Evolutionary conservation across 2,888 invertebrate genomes (phyloP), one percentile per base, ranked within the genome.

Genomic region (Anorthoa munda): DNA sequence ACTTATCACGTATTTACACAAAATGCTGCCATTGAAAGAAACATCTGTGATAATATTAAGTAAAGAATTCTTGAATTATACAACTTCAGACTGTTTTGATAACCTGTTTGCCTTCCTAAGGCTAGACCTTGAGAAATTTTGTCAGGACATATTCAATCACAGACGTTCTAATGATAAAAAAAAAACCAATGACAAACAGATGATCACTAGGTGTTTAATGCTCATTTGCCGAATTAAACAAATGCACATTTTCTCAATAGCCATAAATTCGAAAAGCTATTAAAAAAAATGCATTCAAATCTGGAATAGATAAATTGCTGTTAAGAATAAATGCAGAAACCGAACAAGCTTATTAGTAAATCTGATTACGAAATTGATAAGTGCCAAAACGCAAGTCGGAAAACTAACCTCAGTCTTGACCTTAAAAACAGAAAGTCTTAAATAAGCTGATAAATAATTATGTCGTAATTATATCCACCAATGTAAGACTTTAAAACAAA

Each of bases 21-120:
- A 58, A 66, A 74, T 67, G 79, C 46, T 77, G 76, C 55, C 77
- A 84, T 86, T 86, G 81, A 74, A 78, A 71, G n/a, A 75, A 81
- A 79, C 87, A 86, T 77, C 79, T 84, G 86, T 84, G 51, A 66
- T 53, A 86, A 85, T 81, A 80, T 69, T 69, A 23, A 39, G 48
- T 55, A 73, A 66, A 67, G 61, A 81, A 64, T 74, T 63, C 64
- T 71, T 77, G 58, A 73, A 76, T 58, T 81, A 75, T 69, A 84
- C 59, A 55, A 53, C 48, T 66, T 55, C 48, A 68, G 31, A 69
- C 75, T 72, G 59, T 75, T 81, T 75, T 71, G 64, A 74, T 66
- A 74, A 74, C 81, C 55, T 80, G 60, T 80, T 83, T 80, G 45
- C 68, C 63, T 83, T 72, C 48, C 45, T 66, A 51, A 66, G 48